phyloP scores from a whole-genome alignment of 1,140 invertebrate species.

The Acyrthosiphon pisum region DNA sequence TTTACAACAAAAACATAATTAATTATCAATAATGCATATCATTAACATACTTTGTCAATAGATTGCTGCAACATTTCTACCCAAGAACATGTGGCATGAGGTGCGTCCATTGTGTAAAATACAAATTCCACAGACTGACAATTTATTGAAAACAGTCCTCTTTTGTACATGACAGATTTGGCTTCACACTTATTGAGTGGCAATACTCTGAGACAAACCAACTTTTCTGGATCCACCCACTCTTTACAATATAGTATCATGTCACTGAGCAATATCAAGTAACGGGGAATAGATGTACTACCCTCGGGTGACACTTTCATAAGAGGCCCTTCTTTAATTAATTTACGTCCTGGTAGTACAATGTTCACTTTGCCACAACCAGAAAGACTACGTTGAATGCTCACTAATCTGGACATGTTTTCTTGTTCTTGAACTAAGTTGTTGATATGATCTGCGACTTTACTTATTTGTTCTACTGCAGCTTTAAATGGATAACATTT shows the following conservation, averaged over 20 bases:
- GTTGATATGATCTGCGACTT: constrained; percentile 75
- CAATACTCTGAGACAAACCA: constrained; percentile 69
- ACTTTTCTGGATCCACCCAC: constrained; percentile 61
- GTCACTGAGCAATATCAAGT: constrained; percentile 67
- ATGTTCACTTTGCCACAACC: constrained; percentile 69
- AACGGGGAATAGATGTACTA: constrained; percentile 62
- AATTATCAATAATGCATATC: neutral
- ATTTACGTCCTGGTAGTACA: constrained; percentile 72
- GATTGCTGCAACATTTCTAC: constrained; percentile 67
- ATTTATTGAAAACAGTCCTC: constrained; percentile 67
- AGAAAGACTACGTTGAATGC: constrained; percentile 71
- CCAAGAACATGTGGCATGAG: constrained; percentile 67
- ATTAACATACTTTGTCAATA: constrained; percentile 65
- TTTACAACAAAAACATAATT: neutral
- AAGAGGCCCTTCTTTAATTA: constrained; percentile 75
- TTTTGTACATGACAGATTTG: constrained; percentile 66
- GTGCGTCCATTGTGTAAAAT: constrained; percentile 66
- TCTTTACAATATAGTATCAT: constrained; percentile 71
- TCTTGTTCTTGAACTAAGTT: constrained; percentile 75
- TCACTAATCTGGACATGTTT: constrained; percentile 73
- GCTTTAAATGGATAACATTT: constrained; percentile 63
- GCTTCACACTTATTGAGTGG: constrained; percentile 71
- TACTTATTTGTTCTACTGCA: constrained; percentile 72
- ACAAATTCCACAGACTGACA: constrained; percentile 69
- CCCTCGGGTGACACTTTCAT: constrained; percentile 67